Base-by-base conservation (phyloP, 2,113 vertebrate species). In the Prunella fulvescens region DNA sequence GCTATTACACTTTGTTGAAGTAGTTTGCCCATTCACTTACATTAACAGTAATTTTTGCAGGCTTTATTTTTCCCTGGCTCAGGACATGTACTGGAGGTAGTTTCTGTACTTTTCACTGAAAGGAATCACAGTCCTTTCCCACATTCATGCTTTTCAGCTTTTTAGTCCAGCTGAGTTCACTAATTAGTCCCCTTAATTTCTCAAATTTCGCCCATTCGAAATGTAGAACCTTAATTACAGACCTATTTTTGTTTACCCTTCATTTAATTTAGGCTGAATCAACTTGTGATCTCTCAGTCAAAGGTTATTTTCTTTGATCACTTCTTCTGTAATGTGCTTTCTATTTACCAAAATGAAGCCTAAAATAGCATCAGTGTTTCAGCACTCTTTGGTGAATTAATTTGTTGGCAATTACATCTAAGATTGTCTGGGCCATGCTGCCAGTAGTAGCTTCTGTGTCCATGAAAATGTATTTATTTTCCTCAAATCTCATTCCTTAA, bases 331-430 rank as follows among this genome's bases (percentile, higher is more conserved):
- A 91, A 86, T 71, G 64, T 4, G 8, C 54, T 92, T 73, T 42
- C 56, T 92, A 19, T 90, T 96, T 94, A 93, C 82, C 94, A 94
- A 96, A 94, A 93, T 0, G 24, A 92, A 83, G 51, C 80, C 86
- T 83, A 86, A 94, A 97, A 96, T 95, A 95, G 72, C 88, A 95
- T 86, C 83, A 92, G 82, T 93, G 88, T 78, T 88, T 94, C 83
- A 92, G 72, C 2, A 7, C 47, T 84, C 80, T 93, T 93, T 92
- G 91, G 91, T 95, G 92, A 88, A 96, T 92, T 96, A 95, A 95
- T 95, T 92, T 90, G 69, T 91, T 96, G 92, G 94, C 91, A 97
- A 91, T 88, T 94, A 90, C 92, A 90, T 93, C 91, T 92, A 81
- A 95, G 64, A 28, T 67, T 74, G 56, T n/a, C 91, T 86, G 64